A percentile compares a stretch with the other conserved stretches of the same genome.
Conservation (phyloP, 2,888 invertebrate genomes). For the Lucinisca nassula region DNA sequence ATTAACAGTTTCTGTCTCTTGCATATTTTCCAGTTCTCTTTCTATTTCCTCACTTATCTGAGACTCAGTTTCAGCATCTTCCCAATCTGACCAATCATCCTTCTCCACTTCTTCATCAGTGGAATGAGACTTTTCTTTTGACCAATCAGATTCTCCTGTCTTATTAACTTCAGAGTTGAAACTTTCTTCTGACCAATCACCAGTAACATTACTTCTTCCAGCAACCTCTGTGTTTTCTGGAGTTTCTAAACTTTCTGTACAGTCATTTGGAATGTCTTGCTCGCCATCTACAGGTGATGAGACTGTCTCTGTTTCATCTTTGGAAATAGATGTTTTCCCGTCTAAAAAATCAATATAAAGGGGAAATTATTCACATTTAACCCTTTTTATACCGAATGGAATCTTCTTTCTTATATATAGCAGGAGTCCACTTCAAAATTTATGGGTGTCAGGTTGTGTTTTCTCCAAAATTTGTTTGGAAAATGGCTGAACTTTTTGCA, state of each 20-base stretch:
- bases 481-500: no score
- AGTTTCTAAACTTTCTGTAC: background rate
- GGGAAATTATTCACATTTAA: no score
- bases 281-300: background rate
- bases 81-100: conserved; percentile 76
- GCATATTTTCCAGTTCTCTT: conserved; percentile 62
- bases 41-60: conserved; percentile 74
- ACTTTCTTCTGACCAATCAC: conserved; percentile 29
- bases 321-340: background rate
- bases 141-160: conserved; percentile 21
- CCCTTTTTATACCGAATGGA: no score
- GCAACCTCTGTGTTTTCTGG: background rate
- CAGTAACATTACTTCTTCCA: background rate
- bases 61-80: conserved; percentile 47
- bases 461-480: no score
- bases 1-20: background rate
- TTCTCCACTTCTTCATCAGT: conserved; percentile 21
- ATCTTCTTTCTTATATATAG: no score
- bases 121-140: conserved; percentile 41
- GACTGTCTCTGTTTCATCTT: background rate
- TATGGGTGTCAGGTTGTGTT: no score
- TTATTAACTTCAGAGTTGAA: conserved; percentile 26
- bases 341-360: no score
- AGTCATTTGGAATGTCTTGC: background rate
- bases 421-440: no score